phyloP scores from a whole-genome alignment of 2,888 invertebrate species.

The Phyllotreta striolata region DNA sequence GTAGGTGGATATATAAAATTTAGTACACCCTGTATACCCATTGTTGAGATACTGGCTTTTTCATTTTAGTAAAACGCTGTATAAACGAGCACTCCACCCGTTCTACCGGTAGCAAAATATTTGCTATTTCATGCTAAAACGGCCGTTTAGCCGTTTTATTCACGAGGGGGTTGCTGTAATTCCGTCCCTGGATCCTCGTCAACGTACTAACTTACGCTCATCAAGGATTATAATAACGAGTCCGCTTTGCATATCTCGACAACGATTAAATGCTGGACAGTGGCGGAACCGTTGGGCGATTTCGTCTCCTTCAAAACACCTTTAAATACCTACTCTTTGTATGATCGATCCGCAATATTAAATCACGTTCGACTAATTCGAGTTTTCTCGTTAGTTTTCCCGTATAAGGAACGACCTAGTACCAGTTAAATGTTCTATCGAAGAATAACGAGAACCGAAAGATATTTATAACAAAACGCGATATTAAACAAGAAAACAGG shows the following conservation, averaged over 20 bases:
- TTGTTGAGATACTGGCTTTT: not conserved
- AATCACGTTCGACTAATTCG: too few relatives aligned
- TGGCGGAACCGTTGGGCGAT: constrained; percentile 21
- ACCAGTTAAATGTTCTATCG: constrained; percentile 27
- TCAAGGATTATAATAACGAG: constrained; percentile 62
- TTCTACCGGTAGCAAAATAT: constrained; percentile 17
- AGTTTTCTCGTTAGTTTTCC: constrained; percentile 13
- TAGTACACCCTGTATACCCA: too few relatives aligned
- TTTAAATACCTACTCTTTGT: too few relatives aligned
- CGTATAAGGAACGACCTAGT: constrained; percentile 28
- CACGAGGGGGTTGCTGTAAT: constrained; percentile 41
- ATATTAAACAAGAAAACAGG: constrained; percentile 43
- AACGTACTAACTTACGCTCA: constrained; percentile 58
- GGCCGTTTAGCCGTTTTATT: constrained; percentile 36
- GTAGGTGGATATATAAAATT: too few relatives aligned
- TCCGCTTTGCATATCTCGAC: constrained; percentile 60
- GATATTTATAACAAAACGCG: constrained; percentile 42
- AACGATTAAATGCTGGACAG: constrained; percentile 53
- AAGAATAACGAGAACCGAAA: constrained; percentile 31
- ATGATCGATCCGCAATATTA: too few relatives aligned
- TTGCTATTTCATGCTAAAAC: constrained; percentile 27
- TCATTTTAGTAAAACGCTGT: constrained; percentile 22
- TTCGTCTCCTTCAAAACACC: too few relatives aligned
- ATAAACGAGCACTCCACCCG: constrained; percentile 4
- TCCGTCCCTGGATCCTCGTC: constrained; percentile 44